Base-by-base conservation (phyloP, 2,113 vertebrate genomes). In the Ivindomyrus marchei region DNA sequence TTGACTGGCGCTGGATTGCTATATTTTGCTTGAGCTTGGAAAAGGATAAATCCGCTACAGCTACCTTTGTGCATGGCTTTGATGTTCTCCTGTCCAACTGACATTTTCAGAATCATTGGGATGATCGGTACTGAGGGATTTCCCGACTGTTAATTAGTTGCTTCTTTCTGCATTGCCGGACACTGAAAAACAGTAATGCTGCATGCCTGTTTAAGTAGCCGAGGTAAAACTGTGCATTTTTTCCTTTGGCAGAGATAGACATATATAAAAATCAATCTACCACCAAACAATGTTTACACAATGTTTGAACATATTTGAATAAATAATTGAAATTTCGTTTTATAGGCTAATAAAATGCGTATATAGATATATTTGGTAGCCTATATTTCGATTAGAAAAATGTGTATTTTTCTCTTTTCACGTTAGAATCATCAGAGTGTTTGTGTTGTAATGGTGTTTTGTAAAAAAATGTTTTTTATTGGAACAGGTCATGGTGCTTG, bases 1-100 rank as follows among this genome's bases (percentile, higher is more conserved):
- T 24, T 42, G 17, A 45, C 39, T 70, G 46, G 21, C 31, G 53
- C 46, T 62, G 24, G 39, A 66, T 70, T 89, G 9, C 39, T 87
- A 85, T 77, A 17, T 74, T 27, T 46, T 85, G 84, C 46, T 62
- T 89, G 62, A 46, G 83, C 83, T 85, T 45, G 11, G 31, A 36
- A 85, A 19, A 9, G 8, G 46, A 31, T 9, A 36, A 87, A 53
- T 36, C 85, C 49, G 85, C 50, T 3, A 17, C 49, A 27, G 24
- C 27, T 83, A n/a, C 24, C 47, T 39, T 10, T 42, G 56, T 90
- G 89, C 85, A 90, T 90, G 88, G 46, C 19, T 74, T 74, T 89
- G 4, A 56, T 45, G 47, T 21, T 53, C 70, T 47, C 17, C 42
- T 70, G 53, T 42, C 56, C 13, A 36, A 50, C 1, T 62, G 80